These are phyloP conservation scores for Portunus trituberculatus DNA, from an alignment of 1,140 invertebrate species.

Conservation along the genomic window DNA sequence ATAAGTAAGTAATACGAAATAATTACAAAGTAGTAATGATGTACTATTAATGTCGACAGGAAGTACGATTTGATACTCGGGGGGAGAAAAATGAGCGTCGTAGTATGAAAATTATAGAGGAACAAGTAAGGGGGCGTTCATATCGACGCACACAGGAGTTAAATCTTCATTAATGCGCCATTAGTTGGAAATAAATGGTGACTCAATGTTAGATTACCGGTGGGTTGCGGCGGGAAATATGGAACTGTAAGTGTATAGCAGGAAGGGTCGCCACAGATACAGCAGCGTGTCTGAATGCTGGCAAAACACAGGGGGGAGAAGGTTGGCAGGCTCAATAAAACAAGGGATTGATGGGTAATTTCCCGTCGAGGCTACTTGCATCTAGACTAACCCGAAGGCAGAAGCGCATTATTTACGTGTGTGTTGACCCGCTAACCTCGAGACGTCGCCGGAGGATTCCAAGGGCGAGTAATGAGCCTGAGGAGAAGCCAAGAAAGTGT, in stretches of 20 bases:
- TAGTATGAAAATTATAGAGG: too few species aligned
- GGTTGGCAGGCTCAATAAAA: not conserved
- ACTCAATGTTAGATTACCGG: too few species aligned
- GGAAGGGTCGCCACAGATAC: not conserved
- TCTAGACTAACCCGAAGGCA: slow-evolving; percentile 18
- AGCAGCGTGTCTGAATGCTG: not conserved
- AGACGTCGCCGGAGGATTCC: slow-evolving; percentile 6
- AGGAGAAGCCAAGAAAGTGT: not conserved
- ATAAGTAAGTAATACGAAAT: not conserved
- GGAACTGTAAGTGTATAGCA: too few species aligned
- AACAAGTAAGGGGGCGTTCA: too few species aligned
- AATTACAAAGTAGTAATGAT: too few species aligned
- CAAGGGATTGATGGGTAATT: not conserved
- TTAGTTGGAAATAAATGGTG: too few species aligned
- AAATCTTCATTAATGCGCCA: too few species aligned
- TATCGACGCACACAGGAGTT: too few species aligned
- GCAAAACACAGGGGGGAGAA: not conserved
- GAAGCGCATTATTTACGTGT: not conserved
- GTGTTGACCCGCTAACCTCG: not conserved
- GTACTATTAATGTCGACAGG: too few species aligned
- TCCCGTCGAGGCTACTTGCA: not conserved
- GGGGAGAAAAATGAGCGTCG: too few species aligned
- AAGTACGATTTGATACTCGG: too few species aligned
- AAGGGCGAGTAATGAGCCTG: not conserved
- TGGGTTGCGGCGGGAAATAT: too few species aligned